Percentiles rank a stretch among this genome's conserved stretches.
phyloP scores from a whole-genome alignment of 2,113 vertebrate species.

The Proterorhinus semilunaris region DNA sequence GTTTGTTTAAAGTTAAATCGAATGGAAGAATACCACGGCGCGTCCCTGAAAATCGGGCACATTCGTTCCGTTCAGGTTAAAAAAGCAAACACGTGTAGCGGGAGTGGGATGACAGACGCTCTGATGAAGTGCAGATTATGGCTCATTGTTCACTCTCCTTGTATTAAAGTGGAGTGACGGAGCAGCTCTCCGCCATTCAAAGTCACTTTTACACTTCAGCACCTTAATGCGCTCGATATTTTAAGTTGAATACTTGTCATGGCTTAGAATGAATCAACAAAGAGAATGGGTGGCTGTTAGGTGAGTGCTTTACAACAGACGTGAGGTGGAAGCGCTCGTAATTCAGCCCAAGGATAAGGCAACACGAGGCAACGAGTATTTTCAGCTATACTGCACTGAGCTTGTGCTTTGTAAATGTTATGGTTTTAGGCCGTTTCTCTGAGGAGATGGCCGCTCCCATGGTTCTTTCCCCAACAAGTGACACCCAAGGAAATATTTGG shows the following conservation, averaged over 20 bases:
- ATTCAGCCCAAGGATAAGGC: not conserved
- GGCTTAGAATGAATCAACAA: constrained; percentile 1
- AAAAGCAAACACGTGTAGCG: not conserved
- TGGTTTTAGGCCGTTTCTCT: too few relatives aligned
- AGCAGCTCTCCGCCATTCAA: constrained; percentile 20
- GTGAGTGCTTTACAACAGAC: not conserved
- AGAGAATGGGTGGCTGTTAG: not conserved
- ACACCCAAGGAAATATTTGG: too few relatives aligned
- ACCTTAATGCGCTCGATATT: not conserved
- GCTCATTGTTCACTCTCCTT: not conserved
- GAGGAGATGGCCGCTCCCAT: too few relatives aligned
- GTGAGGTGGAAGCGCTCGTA: not conserved
- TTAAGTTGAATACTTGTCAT: not conserved
- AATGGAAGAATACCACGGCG: not conserved
- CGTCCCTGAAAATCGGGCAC: constrained; percentile 15
- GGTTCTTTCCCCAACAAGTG: too few relatives aligned
- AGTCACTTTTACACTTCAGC: constrained; percentile 8
- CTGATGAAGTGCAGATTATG: constrained; percentile 9
- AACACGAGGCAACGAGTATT: not conserved
- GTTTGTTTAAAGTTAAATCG: constrained; percentile 22
- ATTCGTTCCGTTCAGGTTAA: not conserved
- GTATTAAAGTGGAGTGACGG: not conserved
- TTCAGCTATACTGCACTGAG: not conserved
- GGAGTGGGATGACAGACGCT: not conserved
- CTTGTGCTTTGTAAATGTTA: too few relatives aligned